Evolutionary conservation across 1,140 invertebrate genomes (phyloP).

Genomic region (Drosophila athabasca): DNA sequence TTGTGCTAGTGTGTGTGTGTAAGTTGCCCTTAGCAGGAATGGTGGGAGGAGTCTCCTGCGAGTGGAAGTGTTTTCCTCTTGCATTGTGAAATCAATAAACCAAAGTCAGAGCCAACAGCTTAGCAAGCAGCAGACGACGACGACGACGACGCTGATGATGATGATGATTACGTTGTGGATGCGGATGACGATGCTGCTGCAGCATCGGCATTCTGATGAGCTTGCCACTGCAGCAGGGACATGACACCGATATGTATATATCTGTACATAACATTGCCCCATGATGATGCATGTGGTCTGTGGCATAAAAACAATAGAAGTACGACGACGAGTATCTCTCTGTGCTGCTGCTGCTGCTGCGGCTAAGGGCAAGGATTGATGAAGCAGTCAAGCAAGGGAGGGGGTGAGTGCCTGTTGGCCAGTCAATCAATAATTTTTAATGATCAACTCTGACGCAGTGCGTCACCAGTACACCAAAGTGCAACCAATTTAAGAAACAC

Average conservation of each 20-base stretch:
- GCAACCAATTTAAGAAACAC: conserved; percentile 2
- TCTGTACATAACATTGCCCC: no score
- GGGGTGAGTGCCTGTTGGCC: conserved; percentile 25
- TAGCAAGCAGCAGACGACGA: neutral
- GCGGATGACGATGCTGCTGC: no score
- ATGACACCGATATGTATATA: conserved; percentile 6
- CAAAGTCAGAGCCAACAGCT: conserved; percentile 46
- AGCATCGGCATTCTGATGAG: conserved; percentile 45
- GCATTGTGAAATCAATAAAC: conserved; percentile 64
- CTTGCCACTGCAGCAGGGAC: conserved; percentile 40
- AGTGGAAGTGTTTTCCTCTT: conserved; percentile 16
- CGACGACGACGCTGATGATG: conserved; percentile 33
- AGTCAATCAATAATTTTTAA: conserved; percentile 55
- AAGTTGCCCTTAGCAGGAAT: no score
- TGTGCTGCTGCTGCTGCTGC: conserved; percentile 10
- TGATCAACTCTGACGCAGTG: conserved; percentile 46
- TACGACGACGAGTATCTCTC: conserved; percentile 5
- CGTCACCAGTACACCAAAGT: conserved; percentile 22
- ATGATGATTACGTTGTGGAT: neutral
- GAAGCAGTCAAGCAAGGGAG: neutral
- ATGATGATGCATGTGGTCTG: conserved; percentile 49
- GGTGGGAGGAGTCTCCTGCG: no score
- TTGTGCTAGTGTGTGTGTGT: conserved; percentile 4
- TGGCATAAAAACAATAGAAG: conserved; percentile 57
- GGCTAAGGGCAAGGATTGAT: conserved; percentile 9